A percentile compares a stretch with the other conserved stretches of the same genome.
These are phyloP conservation scores for Styela plicata DNA, from an alignment of 23 tunicate species.

Conservation along the genomic window DNA sequence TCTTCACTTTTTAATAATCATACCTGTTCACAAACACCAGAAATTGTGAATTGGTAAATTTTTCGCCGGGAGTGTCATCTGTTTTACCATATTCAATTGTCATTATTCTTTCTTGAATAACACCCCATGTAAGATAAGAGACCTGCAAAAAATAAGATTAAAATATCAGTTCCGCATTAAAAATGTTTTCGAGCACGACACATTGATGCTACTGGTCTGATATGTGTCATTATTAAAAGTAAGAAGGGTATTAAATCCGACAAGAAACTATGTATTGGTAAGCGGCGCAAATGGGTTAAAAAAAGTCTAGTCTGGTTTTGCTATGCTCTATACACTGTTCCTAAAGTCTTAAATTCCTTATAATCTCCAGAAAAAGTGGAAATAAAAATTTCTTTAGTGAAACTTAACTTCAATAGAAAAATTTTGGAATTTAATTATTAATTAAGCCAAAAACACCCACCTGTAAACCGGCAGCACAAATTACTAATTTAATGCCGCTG, in stretches of 20 bases:
- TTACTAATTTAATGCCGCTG: slow-evolving; percentile 35
- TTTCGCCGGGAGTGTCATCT: slow-evolving; percentile 70
- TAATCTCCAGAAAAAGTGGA: no score
- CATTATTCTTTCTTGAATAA: slow-evolving; percentile 97
- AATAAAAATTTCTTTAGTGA: no score
- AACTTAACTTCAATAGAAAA: no score
- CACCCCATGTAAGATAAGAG: slow-evolving; percentile 97
- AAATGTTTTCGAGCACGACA: no score
- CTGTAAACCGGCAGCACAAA: slow-evolving; percentile 76
- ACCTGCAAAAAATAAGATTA: slow-evolving; percentile 43
- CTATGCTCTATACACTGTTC: no score
- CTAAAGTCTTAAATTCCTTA: no score
- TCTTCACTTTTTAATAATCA: no score
- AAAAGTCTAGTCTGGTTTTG: no score
- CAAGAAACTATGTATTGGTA: no score
- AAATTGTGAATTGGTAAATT: slow-evolving; percentile 95
- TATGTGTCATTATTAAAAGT: not conserved
- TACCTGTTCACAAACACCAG: slow-evolving; percentile 95
- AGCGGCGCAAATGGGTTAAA: no score
- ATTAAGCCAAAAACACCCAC: slow-evolving; percentile 22
- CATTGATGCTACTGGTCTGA: not conserved
- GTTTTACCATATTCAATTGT: slow-evolving; percentile 84
- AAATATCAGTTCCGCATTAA: no score
- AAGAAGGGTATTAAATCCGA: not conserved
- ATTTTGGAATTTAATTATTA: no score